Evolutionary conservation across 2,797 vertebrate species (phyloP).

Genomic region (Hafferia zeledoni): DNA sequence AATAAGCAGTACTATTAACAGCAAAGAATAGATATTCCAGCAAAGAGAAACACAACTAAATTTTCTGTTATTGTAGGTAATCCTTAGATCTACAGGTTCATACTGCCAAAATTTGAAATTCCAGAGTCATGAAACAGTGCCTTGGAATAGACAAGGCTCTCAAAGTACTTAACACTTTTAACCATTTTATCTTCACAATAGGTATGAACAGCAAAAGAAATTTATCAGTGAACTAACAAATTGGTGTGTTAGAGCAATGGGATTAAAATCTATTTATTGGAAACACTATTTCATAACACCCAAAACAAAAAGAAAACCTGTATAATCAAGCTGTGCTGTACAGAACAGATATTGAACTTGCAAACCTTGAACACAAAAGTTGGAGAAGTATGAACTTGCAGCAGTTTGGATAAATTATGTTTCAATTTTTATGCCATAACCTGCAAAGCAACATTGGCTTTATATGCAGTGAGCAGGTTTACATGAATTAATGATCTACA

Average conservation of each 20-base stretch:
- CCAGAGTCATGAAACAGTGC: background rate
- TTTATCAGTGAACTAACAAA: background rate
- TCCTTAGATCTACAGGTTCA: background rate
- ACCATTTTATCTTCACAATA: background rate
- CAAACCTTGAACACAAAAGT: background rate
- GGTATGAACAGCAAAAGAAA: background rate
- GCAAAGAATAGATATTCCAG: background rate
- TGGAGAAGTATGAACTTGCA: background rate
- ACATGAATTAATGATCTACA: background rate
- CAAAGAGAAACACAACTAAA: background rate
- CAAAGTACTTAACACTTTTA: background rate
- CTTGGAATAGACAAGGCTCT: background rate
- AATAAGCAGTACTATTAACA: background rate
- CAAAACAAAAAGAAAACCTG: background rate
- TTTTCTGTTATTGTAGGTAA: background rate
- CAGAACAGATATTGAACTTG: background rate
- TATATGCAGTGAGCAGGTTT: background rate
- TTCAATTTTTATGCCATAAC: background rate
- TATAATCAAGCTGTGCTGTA: background rate
- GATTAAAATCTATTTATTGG: background rate
- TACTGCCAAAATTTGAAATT: background rate
- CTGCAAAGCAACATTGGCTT: slow-evolving; percentile 3
- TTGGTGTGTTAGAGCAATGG: background rate
- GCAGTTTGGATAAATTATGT: background rate
- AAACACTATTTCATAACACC: background rate